Evolutionary conservation across 2,888 invertebrate genomes (phyloP).

Genomic region (Melieria crassipennis): DNA sequence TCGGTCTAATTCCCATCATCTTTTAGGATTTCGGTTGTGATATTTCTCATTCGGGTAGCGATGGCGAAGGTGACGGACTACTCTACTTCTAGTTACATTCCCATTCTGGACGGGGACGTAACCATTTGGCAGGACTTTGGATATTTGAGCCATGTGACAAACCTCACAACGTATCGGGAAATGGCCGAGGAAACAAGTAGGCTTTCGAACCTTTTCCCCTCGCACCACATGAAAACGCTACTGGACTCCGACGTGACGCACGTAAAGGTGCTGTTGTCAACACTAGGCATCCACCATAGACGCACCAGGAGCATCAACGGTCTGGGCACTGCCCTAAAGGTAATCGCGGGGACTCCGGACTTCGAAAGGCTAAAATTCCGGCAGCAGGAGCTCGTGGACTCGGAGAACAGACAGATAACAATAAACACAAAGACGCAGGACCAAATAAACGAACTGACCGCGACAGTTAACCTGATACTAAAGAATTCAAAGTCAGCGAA

Average conservation of each 20-base stretch:
- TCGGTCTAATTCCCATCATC: too few species aligned
- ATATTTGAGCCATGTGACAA: conserved; percentile 6
- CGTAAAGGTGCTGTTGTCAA: conserved; percentile 10
- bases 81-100: conserved; percentile 13
- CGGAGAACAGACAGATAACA: conserved; percentile 14
- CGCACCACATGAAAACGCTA: conserved; percentile 6
- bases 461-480: neutral
- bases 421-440: conserved; percentile 10
- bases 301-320: neutral
- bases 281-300: conserved; percentile 12
- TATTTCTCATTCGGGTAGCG: neutral
- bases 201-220: neutral
- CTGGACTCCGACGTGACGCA: conserved; percentile 4
- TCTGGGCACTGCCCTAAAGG: conserved; percentile 6
- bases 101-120: conserved; percentile 2
- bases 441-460: conserved; percentile 8
- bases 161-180: conserved; percentile 1
- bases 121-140: conserved; percentile 10
- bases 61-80: conserved; percentile 1
- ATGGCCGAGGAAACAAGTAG: neutral
- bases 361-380: conserved; percentile 4
- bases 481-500: neutral
- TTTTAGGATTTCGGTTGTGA: neutral
- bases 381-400: conserved; percentile 7
- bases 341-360: conserved; percentile 19